A percentile compares a stretch with the other conserved stretches of the same genome.
These are phyloP conservation scores for Prolemur simus DNA, from an alignment of 2,113 vertebrate genomes.

Conservation along the genomic window DNA sequence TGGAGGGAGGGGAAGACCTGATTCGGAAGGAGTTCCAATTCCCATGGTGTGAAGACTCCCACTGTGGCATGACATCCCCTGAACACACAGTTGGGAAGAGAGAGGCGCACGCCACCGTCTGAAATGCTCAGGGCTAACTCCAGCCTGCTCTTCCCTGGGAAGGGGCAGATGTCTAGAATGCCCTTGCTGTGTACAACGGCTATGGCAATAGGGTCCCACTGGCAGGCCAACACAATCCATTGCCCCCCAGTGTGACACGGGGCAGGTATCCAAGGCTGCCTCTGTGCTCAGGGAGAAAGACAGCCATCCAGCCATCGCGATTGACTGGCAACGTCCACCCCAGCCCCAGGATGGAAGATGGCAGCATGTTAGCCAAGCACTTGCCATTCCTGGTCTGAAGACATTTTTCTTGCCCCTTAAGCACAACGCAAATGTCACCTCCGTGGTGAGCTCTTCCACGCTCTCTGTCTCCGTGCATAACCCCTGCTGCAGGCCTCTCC, in stretches of 20 bases:
- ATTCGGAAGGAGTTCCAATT: rapidly evolving
- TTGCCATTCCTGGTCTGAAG: not conserved
- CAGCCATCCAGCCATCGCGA: rapidly evolving
- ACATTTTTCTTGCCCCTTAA: not conserved
- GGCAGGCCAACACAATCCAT: not conserved
- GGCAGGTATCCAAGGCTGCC: not conserved
- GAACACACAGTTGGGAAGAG: rapidly evolving
- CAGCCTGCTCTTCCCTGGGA: rapidly evolving
- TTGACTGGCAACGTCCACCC: not conserved
- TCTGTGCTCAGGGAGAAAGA: not conserved
- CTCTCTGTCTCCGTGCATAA: not conserved
- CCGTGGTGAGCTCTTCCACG: not conserved
- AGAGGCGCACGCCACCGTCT: rapidly evolving
- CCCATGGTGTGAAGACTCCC: not conserved
- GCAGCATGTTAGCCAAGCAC: rapidly evolving
- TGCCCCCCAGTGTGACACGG: rapidly evolving
- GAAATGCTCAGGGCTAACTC: rapidly evolving
- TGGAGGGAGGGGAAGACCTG: too few species aligned
- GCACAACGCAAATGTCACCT: not conserved
- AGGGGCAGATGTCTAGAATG: rapidly evolving
- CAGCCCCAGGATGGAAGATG: not conserved
- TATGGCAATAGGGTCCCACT: not conserved
- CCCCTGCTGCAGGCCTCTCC: not conserved
- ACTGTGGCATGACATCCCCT: rapidly evolving
- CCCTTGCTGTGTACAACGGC: not conserved